Evolutionary conservation across 2,888 invertebrate species (phyloP), one percentile per base, ranked within the genome.

Genomic region (Anodontia alba): DNA sequence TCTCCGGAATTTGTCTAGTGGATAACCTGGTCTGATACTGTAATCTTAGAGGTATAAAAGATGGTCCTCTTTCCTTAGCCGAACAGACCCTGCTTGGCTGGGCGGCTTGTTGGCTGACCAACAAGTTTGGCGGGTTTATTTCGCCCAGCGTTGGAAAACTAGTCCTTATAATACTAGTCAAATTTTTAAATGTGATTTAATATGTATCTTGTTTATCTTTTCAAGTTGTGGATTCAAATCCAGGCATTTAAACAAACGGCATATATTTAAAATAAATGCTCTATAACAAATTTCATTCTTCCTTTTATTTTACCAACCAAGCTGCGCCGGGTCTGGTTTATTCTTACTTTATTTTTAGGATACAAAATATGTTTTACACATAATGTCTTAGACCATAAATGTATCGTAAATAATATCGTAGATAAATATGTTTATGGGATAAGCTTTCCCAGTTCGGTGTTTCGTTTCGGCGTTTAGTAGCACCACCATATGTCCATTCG

Each of bases 31-130:
- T 62, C 12, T 10, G 33, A 62, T 62, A 62, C 20, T 33, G 33
- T 62, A 31, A 20, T 17, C 31, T 62, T 33, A 31, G 62, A 17
- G 33, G 62, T 23, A 17, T 1, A 3, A 62, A 33, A 62, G 20
- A 33, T 33, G 62, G 62, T 62, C 62, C 62, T 33, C 33, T 62
- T 31, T 62, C 33, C 62, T 5, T 62, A 33, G 33, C 31, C 20
- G 62, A 62, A 20, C 10, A 54, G 54, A 54, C 54, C 54, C 54
- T 54, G 54, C 54, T 62, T 62, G 62, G 62, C 62, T 33, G 62
- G 62, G 62, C 62, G 33, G 62, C 62, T 62, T 31, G 33, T 62
- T 62, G 62, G 62, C 31, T 62, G n/a, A 62, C 62, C 62, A 62
- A 62, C 62, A 62, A 62, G 62, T 31, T 62, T 62, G 62, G 62